Base-by-base conservation (phyloP, 2,888 invertebrate genomes). In the Catocala sponsa region DNA sequence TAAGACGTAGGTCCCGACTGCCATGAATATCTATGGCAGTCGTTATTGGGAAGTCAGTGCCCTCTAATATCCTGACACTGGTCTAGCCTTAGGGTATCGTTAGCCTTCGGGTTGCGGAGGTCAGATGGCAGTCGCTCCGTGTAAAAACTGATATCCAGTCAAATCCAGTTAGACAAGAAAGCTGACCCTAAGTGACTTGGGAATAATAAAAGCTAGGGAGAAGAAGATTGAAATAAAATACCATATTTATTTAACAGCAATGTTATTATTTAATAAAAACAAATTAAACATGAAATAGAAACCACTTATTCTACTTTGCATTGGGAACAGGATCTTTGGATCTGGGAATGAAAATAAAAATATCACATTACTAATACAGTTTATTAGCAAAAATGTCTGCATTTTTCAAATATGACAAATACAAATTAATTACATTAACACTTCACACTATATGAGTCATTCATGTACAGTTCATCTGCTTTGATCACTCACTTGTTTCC, bases 401-500 rank as follows among this genome's bases (percentile, higher is more conserved):
- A 67, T 68, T 64, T 54, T 72, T 42, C 33, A 48, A 47, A 72
- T 72, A 72, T 84, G 86, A 89, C 82, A 87, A 83, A 75, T 81
- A 79, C 80, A 82, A 83, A 79, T 78, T 61, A 67, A 73, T 74
- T 82, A 84, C 79, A 84, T 77, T 73, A 80, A 78, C 90, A 91
- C 89, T 89, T 84, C 89, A 89, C 88, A 89, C 87, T 84, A 66
- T 76, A 76, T 78, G 70, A 77, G 81, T 82, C 81, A 82, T 78
- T 74, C 52, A 55, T 56, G 56, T 76, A 74, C 65, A 82, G 83
- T 85, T 83, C 76, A 83, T 80, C 80, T 64, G 78, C 88, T 88
- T 86, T 84, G 81, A 80, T 86, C 90, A 89, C 89, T 86, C 90
- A 86, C 89, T 85, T 83, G 88, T 87, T 90, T 81, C 91, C 91